These are phyloP conservation scores for Eueremaeus valkanovi DNA, from an alignment of 2,888 invertebrate genomes.

Conservation along the genomic window DNA sequence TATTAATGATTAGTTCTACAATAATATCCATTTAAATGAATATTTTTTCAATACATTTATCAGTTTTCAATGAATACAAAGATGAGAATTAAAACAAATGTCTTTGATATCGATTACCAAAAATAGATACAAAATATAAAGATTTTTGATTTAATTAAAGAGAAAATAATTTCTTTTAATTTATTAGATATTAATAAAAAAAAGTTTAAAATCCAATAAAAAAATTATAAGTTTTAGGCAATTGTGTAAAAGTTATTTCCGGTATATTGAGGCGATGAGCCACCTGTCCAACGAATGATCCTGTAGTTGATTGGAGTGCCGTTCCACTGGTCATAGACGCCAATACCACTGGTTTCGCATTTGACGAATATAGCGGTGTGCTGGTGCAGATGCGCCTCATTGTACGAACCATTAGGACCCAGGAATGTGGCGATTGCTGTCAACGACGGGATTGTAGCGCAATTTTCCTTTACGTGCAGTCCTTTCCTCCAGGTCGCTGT, in stretches of 20 bases:
- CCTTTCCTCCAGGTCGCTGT: conserved; percentile 34
- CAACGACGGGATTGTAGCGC: conserved; percentile 33
- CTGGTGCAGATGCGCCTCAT: conserved; percentile 37
- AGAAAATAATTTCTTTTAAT: too few relatives aligned
- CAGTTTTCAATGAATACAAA: too few relatives aligned
- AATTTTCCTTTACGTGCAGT: conserved; percentile 35
- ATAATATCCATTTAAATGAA: too few relatives aligned
- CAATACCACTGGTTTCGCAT: conserved; percentile 28
- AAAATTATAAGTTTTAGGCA: too few relatives aligned
- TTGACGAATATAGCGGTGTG: conserved; percentile 40
- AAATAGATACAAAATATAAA: too few relatives aligned
- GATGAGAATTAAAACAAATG: too few relatives aligned
- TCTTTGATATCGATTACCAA: too few relatives aligned
- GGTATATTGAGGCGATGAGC: conserved; percentile 13
- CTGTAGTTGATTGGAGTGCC: conserved; percentile 28
- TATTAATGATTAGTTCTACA: too few relatives aligned
- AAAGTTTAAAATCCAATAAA: too few relatives aligned
- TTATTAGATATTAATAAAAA: too few relatives aligned
- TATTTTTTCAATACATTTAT: too few relatives aligned
- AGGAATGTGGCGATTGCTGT: conserved; percentile 41
- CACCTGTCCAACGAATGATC: conserved; percentile 22
- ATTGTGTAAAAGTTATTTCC: conserved; percentile 40
- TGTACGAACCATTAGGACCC: conserved; percentile 24
- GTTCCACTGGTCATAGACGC: conserved; percentile 37
- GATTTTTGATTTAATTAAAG: too few relatives aligned